Base-by-base conservation (phyloP, 2,797 vertebrate species). In the Microchirus variegatus region DNA sequence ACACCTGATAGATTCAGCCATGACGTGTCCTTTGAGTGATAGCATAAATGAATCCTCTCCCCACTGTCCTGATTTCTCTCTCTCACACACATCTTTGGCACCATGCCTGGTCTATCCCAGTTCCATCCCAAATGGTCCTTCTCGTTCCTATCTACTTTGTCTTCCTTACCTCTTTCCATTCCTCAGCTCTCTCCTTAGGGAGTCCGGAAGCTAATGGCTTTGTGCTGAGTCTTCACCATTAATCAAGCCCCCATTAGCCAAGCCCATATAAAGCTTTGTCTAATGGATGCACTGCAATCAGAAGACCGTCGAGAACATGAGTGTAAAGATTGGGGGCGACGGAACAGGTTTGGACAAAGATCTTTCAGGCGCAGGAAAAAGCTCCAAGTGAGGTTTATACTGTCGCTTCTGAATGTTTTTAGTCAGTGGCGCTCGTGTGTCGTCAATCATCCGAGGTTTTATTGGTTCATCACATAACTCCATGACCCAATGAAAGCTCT, bases 221-320 rank as follows among this genome's bases (percentile, higher is more conserved):
- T 70, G 59, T 82, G 77, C 81, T 18, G 51, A 80, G 70, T 64
- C 70, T 52, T 83, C 42, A 12, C 59, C 86, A 87, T 91, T 87
- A 84, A 88, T 91, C 88, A 90, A 65, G 43, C 47, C 46, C 66
- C 83, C 77, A 89, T 88, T 91, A 88, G 81, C 75, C 63, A 38
- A 76, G 59, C 67, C 49, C 53, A 56, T 75, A 48, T 49, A 73
- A 72, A 67, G 77, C 66, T 69, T 65, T 68, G 61, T 62, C 78
- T 86, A 89, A 90, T 87, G 81, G 80, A 80, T 62, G 61, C 50
- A 51, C 49, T 53, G 42, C 48, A 64, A 68, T 46, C 50, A 66
- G 70, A 61, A 31, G 46, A 62, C 48, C 22, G 8, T 9, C 15
- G 58, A 68, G 63, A 71, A 63, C 37, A 26, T 51, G 16, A 59